Base-by-base conservation (phyloP, 2,113 vertebrate genomes). In the Plectropomus leopardus region DNA sequence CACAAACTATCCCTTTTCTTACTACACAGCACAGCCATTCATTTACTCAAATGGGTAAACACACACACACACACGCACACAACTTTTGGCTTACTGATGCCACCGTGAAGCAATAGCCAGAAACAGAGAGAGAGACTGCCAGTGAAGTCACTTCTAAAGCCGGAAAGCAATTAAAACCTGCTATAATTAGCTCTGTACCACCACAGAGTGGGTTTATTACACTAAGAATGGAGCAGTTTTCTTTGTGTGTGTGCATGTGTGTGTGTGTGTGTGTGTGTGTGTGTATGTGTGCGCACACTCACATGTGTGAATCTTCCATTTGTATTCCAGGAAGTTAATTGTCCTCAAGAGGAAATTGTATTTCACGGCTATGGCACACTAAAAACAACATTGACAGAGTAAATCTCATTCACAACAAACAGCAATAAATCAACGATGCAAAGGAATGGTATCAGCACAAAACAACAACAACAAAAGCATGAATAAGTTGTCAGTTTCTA, bases 121-220 rank as follows among this genome's bases (percentile, higher is more conserved):
- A 83, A 84, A 85, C 7, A 45, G 24, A 54, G 51, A 36, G 51
- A 36, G 47, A 66, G 16, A 70, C 53, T 80, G 42, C 65, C 55
- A 88, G 54, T 66, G 57, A 79, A 79, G 64, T 65, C 21, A 32
- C 78, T 80, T 75, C 80, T 67, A 80, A 79, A 53, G 48, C 80
- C n/a, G 1, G 42, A 84, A 72, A 80, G 55, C 84, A 85, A 86
- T 85, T 86, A 85, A 83, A 88, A 83, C 3, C 50, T 68, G 59
- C 65, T 86, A 83, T 80, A 85, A 83, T 88, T 83, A 90, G 58
- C 74, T 69, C 26, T 44, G n/a, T n/a, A 64, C 60, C 72, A 19
- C 50, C 7, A 51, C 32, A 54, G 45, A 80, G 64, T 58, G 28
- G 72, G 30, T 84, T 80, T 80, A 75, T 74, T 75, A 77, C 44